These are phyloP conservation scores for Aphidoletes aphidimyza DNA, from an alignment of 2,888 invertebrate species.

Conservation along the genomic window DNA sequence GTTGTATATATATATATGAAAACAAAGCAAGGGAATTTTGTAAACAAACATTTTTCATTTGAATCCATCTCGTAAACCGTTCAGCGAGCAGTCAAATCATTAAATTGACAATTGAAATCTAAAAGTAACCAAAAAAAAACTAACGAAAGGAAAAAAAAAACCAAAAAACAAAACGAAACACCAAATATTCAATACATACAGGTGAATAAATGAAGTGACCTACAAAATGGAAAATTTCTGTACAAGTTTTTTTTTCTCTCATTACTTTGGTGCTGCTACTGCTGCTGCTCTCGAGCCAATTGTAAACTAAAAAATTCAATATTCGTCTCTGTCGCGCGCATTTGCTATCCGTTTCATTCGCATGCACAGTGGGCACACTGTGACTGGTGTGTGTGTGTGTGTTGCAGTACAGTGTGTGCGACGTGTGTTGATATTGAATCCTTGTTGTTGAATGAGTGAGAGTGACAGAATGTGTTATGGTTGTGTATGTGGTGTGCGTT, in stretches of 20 bases:
- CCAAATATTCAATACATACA: slow-evolving; percentile 33
- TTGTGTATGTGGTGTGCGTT: not conserved
- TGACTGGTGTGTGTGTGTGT: not conserved
- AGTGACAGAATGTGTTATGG: not conserved
- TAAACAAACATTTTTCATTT: slow-evolving; percentile 20
- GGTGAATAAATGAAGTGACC: slow-evolving; percentile 51
- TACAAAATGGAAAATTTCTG: slow-evolving; percentile 48
- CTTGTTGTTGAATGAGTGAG: not conserved
- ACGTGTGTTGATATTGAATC: slow-evolving; percentile 19
- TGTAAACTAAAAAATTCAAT: slow-evolving; percentile 17
- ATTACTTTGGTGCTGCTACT: slow-evolving; percentile 18
- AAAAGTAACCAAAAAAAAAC: not conserved
- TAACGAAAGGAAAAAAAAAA: not conserved
- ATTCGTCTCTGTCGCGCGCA: not conserved
- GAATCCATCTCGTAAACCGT: too few species aligned
- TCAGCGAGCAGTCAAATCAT: not conserved
- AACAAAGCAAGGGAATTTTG: slow-evolving; percentile 2
- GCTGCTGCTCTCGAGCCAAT: slow-evolving; percentile 50
- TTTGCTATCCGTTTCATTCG: not conserved
- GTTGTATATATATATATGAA: not conserved
- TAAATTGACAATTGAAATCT: not conserved
- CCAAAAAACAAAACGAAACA: not conserved
- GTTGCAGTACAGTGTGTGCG: not conserved
- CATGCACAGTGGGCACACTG: too few species aligned
- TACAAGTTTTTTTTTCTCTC: slow-evolving; percentile 39